Evolutionary conservation across 2,888 invertebrate species (phyloP), one percentile per base, ranked within the genome.

Genomic region (Drosophila melanosoma): DNA sequence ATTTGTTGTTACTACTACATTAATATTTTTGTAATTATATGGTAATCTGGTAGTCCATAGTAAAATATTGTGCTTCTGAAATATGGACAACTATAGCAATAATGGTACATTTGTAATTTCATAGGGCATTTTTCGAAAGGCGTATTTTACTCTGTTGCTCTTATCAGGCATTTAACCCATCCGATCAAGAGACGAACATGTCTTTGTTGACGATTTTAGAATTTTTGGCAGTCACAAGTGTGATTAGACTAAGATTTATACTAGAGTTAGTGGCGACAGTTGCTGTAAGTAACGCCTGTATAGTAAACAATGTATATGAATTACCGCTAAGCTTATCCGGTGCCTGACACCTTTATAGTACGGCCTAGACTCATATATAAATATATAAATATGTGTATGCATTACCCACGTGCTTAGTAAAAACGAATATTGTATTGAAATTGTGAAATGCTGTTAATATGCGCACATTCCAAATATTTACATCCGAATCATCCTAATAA

Each of bases 131-230:
- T 65, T 54, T n/a, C 12, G n/a, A 45, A 52, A 66, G 70, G 81
- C 72, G 83, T 73, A 62, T 69, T 76, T 66, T 32, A 35, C 20
- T 4, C 49, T 1, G 32, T 32, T 67, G 68, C 42, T 15, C 72
- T 85, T 87, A 85, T 85, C 85, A 82, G 87, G 56, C 89, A 79
- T 89, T 85, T 69, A 87, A 82, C 89, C 73, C 74, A 79, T 69
- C 74, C 75, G 70, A 70, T 69, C 54, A 64, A 59, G 53, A 17
- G 32, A 52, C 45, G 23, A 56, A 54, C 54, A 54, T 69, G 63
- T 63, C 67, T 33, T 70, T 75, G 60, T 70, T 82, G 51, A 73
- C 40, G 57, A 49, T 52, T 52, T 64, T 64, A 45, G 11, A 23
- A 52, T 53, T 69, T 74, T 61, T 11, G 76, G 66, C 77, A 67